Base-by-base conservation (phyloP, 2,113 vertebrate species). In the Rhineura floridana region DNA sequence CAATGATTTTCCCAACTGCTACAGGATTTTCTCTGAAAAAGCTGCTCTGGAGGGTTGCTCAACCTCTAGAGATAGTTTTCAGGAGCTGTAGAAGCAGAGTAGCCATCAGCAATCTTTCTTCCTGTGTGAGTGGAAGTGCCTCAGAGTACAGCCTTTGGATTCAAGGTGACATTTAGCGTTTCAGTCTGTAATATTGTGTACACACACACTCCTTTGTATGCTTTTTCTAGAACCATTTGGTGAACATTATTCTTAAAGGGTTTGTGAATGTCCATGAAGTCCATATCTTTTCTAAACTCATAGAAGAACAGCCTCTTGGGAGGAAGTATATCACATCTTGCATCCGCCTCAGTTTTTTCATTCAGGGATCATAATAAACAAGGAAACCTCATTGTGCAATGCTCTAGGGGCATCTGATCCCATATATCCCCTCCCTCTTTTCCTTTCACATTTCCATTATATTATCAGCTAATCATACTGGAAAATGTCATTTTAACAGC, bases 391-490 rank as follows among this genome's bases (percentile, higher is more conserved):
- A 6, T 46, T 46, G 62, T 28, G 19, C 9, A 12, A 39, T 10
- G 2, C 10, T 42, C 13, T 23, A 8, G n/a, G 19, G 63, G 30
- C 42, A 72, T 75, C 21, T 72, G 62, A 62, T 36, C 19, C 30
- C 46, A 6, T 1, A 7, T 21, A 39, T 15, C 11, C 15, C 10
- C 21, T 73, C 8, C 15, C 4, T 48, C 46, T 88, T 86, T 52
- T 72, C 70, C 48, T 59, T 59, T 12, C 21, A 82, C 82, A 89
- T 88, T 73, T 80, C 85, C 73, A 36, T 67, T 69, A 55, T 28
- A 25, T 55, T 85, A 87, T 81, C 62, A 86, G 2, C 72, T 87
- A 78, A 72, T 36, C 90, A 25, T 23, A 52, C 67, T 83, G 80
- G 85, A 73, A 91, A 93, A 86, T 1, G 39, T 15, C 48, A 39